Evolutionary conservation across 1,140 invertebrate genomes (phyloP), one percentile per base, ranked within the genome.

Genomic region (Neoseiulus cucumeris): DNA sequence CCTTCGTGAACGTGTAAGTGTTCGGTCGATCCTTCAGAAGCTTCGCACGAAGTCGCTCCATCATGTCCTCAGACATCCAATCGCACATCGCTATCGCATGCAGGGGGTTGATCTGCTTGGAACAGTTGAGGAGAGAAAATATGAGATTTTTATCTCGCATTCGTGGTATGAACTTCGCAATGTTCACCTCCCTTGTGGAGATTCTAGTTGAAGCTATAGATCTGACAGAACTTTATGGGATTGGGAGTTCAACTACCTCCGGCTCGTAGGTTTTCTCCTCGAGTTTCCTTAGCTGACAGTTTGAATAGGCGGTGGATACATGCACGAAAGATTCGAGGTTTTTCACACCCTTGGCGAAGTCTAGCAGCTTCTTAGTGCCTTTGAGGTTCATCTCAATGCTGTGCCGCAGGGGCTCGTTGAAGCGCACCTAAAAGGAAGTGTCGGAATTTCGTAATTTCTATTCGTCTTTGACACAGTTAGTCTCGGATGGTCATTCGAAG

Each of bases 1-100:
- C 82, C 74, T 91, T 91, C 0, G 86, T 84, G 71, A 87, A 90
- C 0, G 85, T 87, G 65, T 91, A 91, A 0, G 87, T 89, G 70
- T 91, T 91, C 12, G 87, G 87, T 66, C 86, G 78, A 5, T 79
- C 79, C 47, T 79, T 81, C 6, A 89, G 75, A 64, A 82, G 82
- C 68, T 83, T 84, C 70, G 51, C n/a, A 41, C n/a, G n/a, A 7
- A 65, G 25, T 14, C 33, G 64, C 2, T 42, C 64, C 29, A 65
- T 25, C n/a, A 59, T 12, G 17, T 59, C 51, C 14, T 59, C 51
- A 2, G 51, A 14, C 51, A 59, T 59, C 51, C 51, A 59, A 2
- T 59, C 51, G 33, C 51, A 20, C 22, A 59, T 29, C 51, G 51
- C 14, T 20, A 59, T 20, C 51, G 22, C 22, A 6, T 59, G 17